Conservation (phyloP, 1,140 invertebrate genomes). For the Caenorhabditis tropicalis region DNA sequence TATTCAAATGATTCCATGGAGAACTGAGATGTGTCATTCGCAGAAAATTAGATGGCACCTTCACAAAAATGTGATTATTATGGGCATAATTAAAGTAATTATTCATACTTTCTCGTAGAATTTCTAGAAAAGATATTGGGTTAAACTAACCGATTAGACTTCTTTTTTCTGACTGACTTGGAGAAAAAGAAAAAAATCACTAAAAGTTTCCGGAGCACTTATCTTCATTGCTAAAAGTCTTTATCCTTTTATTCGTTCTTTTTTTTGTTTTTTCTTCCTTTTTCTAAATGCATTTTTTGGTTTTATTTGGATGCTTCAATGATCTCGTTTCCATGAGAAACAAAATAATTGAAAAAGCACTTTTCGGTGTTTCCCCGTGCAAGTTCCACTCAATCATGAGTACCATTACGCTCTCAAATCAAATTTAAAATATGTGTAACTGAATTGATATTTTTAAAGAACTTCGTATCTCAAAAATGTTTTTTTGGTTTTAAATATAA, state of each 20-base stretch:
- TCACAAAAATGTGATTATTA: background rate
- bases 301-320: background rate
- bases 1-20: too few species aligned
- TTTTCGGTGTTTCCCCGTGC: slow-evolving; percentile 34
- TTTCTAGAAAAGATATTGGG: background rate
- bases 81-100: background rate
- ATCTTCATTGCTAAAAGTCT: background rate
- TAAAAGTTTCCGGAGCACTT: slow-evolving; percentile 40
- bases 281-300: slow-evolving; percentile 1
- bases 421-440: background rate
- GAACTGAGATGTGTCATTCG: too few species aligned
- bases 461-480: too few species aligned
- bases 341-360: background rate
- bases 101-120: background rate
- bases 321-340: slow-evolving; percentile 11
- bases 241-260: slow-evolving; percentile 24
- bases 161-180: background rate
- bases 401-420: too few species aligned
- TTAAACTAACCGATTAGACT: background rate
- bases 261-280: background rate
- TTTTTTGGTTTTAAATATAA: too few species aligned
- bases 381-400: background rate
- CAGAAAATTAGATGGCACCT: too few species aligned
- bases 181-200: background rate
- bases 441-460: too few species aligned